Conservation (phyloP, 2,888 invertebrate species). For the Sturmia bella region DNA sequence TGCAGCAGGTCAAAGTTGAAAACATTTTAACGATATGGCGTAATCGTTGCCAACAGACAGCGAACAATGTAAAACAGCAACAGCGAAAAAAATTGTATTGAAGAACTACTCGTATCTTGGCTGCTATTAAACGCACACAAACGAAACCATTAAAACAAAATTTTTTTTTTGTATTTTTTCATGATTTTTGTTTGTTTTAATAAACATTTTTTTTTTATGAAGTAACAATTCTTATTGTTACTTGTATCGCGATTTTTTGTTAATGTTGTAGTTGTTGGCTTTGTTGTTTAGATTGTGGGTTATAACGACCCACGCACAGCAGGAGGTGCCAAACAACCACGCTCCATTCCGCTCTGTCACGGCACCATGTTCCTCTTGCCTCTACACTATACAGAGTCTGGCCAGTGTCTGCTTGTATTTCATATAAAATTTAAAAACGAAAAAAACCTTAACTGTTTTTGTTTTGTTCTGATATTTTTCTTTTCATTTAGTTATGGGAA, state of each 20-base stretch:
- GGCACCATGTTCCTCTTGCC: neutral
- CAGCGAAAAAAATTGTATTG: constrained; percentile 30
- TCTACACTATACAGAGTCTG: constrained; percentile 40
- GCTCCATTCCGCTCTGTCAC: constrained; percentile 23
- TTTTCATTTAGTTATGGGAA: constrained; percentile 53
- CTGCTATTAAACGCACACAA: constrained; percentile 51
- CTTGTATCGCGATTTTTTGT: constrained; percentile 56
- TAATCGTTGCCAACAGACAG: constrained; percentile 38
- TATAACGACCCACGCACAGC: constrained; percentile 71
- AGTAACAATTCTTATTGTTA: constrained; percentile 64
- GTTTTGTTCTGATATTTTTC: constrained; percentile 40
- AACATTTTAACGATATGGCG: constrained; percentile 56
- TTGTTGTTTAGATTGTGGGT: constrained; percentile 57
- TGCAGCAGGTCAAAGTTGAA: constrained; percentile 63
- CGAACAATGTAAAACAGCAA: neutral
- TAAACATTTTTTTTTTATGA: constrained; percentile 51
- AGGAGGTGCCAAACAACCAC: constrained; percentile 67
- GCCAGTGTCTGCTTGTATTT: constrained; percentile 60
- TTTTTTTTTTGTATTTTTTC: constrained; percentile 16
- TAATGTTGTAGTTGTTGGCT: constrained; percentile 35
- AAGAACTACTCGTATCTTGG: constrained; percentile 13
- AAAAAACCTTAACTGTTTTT: constrained; percentile 44
- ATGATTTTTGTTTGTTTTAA: constrained; percentile 19
- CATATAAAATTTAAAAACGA: constrained; percentile 54
- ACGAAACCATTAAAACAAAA: constrained; percentile 34